Evolutionary conservation across 1,140 invertebrate genomes (phyloP).

Genomic region (Telenomus remus): DNA sequence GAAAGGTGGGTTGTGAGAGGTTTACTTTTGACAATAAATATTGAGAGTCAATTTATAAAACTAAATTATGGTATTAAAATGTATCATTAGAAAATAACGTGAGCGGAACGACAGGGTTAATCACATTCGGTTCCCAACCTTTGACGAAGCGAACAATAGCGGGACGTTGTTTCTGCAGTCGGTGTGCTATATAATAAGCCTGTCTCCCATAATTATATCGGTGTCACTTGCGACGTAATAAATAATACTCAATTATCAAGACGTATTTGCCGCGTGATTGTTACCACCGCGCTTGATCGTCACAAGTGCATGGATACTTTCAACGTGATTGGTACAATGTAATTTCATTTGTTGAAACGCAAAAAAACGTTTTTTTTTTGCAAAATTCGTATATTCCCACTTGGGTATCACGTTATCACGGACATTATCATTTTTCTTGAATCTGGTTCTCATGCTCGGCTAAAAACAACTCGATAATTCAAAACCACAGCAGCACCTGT

Average conservation of each 20-base stretch:
- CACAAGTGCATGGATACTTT: conserved; percentile 13
- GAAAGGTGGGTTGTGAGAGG: too few species aligned
- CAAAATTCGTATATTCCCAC: conserved; percentile 38
- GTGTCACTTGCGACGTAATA: conserved; percentile 1
- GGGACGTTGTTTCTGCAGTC: conserved; percentile 65
- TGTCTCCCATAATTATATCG: conserved; percentile 57
- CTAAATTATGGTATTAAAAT: too few species aligned
- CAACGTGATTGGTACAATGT: not conserved
- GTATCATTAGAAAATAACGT: too few species aligned
- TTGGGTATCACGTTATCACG: conserved; percentile 13
- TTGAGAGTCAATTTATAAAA: too few species aligned
- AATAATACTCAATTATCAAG: not conserved
- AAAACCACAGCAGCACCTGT: conserved; percentile 56
- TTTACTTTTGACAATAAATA: too few species aligned
- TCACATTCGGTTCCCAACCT: conserved; percentile 67
- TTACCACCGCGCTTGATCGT: conserved; percentile 59
- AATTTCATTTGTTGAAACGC: too few species aligned
- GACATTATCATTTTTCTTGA: conserved; percentile 47
- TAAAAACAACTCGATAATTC: conserved; percentile 53
- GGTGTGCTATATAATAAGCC: conserved; percentile 70
- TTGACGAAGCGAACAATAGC: conserved; percentile 65
- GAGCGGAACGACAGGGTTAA: conserved; percentile 19
- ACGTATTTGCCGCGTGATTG: conserved; percentile 59
- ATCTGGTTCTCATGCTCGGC: conserved; percentile 47
- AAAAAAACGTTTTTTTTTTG: not conserved